phyloP scores from a whole-genome alignment of 2,113 vertebrate species.

The Riparia riparia region DNA sequence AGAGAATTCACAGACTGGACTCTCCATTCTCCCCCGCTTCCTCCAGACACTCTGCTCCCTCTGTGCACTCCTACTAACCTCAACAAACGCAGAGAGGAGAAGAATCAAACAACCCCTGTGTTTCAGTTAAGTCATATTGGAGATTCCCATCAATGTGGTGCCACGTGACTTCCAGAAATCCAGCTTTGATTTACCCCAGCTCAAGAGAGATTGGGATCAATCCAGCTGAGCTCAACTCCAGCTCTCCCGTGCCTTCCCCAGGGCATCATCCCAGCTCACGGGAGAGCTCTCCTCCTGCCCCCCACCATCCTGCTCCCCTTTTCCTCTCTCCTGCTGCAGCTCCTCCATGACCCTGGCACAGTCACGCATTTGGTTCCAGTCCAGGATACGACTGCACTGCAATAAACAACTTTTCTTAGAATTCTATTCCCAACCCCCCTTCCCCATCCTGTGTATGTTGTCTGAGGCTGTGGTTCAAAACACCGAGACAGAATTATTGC shows the following conservation, averaged over 20 bases:
- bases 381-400: slow-evolving; percentile 58
- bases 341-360: background rate
- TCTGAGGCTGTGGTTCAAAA: slow-evolving; percentile 73
- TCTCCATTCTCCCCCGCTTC: fast-evolving
- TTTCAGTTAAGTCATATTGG: background rate
- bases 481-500: slow-evolving; percentile 78
- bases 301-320: background rate
- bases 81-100: background rate
- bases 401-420: slow-evolving; percentile 69
- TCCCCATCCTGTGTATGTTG: slow-evolving; percentile 57
- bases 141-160: background rate
- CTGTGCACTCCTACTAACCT: background rate
- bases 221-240: background rate
- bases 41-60: background rate
- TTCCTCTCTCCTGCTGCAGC: background rate
- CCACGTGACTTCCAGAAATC: slow-evolving; percentile 28
- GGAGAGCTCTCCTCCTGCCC: background rate
- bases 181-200: background rate
- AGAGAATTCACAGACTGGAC: background rate
- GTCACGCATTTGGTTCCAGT: background rate
- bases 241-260: background rate
- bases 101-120: background rate
- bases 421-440: background rate
- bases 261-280: background rate
- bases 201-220: background rate